A percentile compares a stretch with the other conserved stretches of the same genome.
phyloP scores from a whole-genome alignment of 2,113 vertebrate species.

The Anser cygnoides region DNA sequence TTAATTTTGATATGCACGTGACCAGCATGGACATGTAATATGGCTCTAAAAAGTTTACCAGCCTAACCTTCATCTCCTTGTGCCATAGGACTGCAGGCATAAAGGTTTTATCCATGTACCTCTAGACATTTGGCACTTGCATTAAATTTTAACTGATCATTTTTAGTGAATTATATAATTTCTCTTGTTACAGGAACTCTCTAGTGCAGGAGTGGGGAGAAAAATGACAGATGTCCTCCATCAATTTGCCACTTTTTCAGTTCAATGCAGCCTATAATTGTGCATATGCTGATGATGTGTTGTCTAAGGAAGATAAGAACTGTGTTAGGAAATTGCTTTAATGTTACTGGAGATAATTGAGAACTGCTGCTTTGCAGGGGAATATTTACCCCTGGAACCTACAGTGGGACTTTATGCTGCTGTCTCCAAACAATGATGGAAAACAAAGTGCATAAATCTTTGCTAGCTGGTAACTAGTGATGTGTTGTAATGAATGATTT shows the following conservation, averaged over 20 bases:
- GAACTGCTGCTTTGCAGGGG: background rate
- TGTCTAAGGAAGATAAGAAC: background rate
- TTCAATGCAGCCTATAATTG: background rate
- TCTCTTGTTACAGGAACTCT: background rate
- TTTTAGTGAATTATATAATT: conserved; percentile 36
- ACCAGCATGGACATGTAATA: background rate
- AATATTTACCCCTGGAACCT: background rate
- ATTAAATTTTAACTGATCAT: background rate
- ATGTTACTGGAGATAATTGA: background rate
- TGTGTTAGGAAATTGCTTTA: background rate
- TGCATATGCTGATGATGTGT: background rate
- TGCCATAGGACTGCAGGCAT: background rate
- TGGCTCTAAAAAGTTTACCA: conserved; percentile 24
- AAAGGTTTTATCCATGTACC: background rate
- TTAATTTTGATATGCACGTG: background rate
- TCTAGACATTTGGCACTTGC: background rate
- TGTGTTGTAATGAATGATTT: background rate
- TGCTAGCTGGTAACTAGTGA: background rate
- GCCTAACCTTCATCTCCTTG: background rate
- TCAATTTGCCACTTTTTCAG: background rate
- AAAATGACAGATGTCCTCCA: background rate
- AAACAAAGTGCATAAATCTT: background rate
- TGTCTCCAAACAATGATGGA: background rate
- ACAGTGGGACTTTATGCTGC: background rate
- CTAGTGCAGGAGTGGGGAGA: background rate